Percentiles rank a stretch among this genome's conserved stretches.
Evolutionary conservation across 1,140 invertebrate genomes (phyloP).

Genomic region (Nilaparvata lugens): DNA sequence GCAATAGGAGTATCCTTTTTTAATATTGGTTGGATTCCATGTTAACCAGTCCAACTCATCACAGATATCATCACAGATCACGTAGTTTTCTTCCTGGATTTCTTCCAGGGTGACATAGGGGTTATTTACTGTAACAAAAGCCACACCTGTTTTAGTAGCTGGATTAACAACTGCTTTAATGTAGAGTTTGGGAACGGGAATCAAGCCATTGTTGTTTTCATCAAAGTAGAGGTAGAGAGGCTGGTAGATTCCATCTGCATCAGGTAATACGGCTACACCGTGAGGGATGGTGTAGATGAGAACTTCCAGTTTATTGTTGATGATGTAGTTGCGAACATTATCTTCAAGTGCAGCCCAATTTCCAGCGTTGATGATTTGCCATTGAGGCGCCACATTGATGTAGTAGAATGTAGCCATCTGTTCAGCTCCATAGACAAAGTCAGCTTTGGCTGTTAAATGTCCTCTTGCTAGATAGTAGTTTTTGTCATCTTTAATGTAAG

Average conservation of each 20-base stretch:
- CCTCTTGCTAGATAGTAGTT: constrained; percentile 25
- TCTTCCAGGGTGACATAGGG: constrained; percentile 39
- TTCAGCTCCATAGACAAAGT: constrained; percentile 37
- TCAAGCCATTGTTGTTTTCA: constrained; percentile 31
- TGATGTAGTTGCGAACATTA: not conserved
- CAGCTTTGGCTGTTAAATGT: constrained; percentile 39
- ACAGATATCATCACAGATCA: constrained; percentile 38
- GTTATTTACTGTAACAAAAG: constrained; percentile 54
- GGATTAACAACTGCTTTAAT: constrained; percentile 53
- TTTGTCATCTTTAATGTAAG: constrained; percentile 18
- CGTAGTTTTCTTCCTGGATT: constrained; percentile 31
- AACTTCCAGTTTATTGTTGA: constrained; percentile 25
- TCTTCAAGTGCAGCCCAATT: constrained; percentile 40
- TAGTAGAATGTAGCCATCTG: constrained; percentile 40
- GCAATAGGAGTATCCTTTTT: constrained; percentile 24
- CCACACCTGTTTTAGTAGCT: constrained; percentile 39
- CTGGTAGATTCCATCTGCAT: constrained; percentile 35
- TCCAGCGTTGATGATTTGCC: constrained; percentile 44
- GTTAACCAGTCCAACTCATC: constrained; percentile 11
- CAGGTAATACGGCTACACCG: constrained; percentile 39
- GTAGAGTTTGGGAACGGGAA: constrained; percentile 47
- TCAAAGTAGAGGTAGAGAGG: constrained; percentile 40
- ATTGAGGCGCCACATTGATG: constrained; percentile 46
- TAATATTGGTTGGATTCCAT: not conserved
- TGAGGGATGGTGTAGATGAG: constrained; percentile 48